Evolutionary conservation across 2,888 invertebrate genomes (phyloP), one percentile per base, ranked within the genome.

Genomic region (Chloromyia formosa): DNA sequence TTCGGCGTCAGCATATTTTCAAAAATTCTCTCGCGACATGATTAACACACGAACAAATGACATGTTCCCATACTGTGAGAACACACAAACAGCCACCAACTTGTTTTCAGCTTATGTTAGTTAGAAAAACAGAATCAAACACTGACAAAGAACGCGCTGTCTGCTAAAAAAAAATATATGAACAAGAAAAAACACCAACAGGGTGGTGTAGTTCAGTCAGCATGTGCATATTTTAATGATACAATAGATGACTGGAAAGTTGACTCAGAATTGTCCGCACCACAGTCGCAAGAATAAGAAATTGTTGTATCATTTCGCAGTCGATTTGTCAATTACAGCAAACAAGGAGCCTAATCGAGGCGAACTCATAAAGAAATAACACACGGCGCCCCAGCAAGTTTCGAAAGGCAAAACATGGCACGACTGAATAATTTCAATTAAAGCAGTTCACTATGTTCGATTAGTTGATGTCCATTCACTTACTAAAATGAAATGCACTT

Each of bases 381-480:
- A 35, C 22, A 20, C 56, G 45, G 35, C 69, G 56, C 69, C 69
- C 27, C 69, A 69, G 54, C 69, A 20, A 54, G 69, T 69, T 69
- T 54, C 69, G 69, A 69, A 69, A 69, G 69, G 69, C 35, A 69
- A 7, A 54, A 69, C 69, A 69, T 14, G 27, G 54, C 69, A 69
- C 69, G 69, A 69, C 69, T 54, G 69, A 54, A 56, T 69, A 27
- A 69, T 69, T 69, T 69, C 69, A 69, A 69, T 69, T 69, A 69
- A 69, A 69, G 54, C 69, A 69, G 69, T 69, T 69, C 69, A 27
- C 69, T 69, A 4, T 35, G 27, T 54, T 69, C 69, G 40, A 69
- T 69, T 69, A 27, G 69, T 56, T 69, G 27, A 18, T 69, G 56
- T 69, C 69, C 54, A 54, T 69, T 69, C 69, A 69, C 69, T 69